These are phyloP conservation scores for Trissolcus japonicus DNA, from an alignment of 2,888 invertebrate species.

Conservation along the genomic window DNA sequence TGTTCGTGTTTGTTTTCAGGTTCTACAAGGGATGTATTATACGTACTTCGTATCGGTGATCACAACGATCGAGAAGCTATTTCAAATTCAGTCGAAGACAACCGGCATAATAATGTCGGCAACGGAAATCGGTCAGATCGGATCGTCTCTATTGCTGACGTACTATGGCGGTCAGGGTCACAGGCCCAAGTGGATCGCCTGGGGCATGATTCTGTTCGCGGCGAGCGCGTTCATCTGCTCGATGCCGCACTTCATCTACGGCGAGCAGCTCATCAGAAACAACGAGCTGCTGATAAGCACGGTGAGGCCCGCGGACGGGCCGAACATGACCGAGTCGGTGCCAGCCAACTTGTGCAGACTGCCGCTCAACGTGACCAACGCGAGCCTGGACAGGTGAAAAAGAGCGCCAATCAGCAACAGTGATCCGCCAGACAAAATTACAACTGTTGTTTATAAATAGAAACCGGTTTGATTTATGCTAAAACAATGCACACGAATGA, in stretches of 20 bases:
- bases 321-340: conserved; percentile 66
- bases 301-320: conserved; percentile 65
- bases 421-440: no score
- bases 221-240: conserved; percentile 91
- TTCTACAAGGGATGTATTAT: conserved; percentile 89
- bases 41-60: conserved; percentile 96
- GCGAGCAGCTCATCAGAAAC: conserved; percentile 82
- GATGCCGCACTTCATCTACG: conserved; percentile 91
- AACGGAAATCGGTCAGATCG: conserved; percentile 95
- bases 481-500: conserved; percentile 1
- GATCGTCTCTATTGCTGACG: conserved; percentile 90
- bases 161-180: conserved; percentile 95
- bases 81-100: conserved; percentile 93
- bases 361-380: conserved; percentile 59
- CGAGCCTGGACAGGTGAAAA: conserved; percentile 67
- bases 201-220: conserved; percentile 93
- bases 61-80: conserved; percentile 94
- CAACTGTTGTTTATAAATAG: not conserved
- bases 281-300: conserved; percentile 76
- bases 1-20: conserved; percentile 59
- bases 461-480: conserved; percentile 6
- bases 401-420: not conserved
- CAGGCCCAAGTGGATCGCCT: conserved; percentile 94
- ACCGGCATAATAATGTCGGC: conserved; percentile 93
- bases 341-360: conserved; percentile 71